Conservation (phyloP, 2,888 invertebrate genomes). For the Mesochorus sp. region DNA sequence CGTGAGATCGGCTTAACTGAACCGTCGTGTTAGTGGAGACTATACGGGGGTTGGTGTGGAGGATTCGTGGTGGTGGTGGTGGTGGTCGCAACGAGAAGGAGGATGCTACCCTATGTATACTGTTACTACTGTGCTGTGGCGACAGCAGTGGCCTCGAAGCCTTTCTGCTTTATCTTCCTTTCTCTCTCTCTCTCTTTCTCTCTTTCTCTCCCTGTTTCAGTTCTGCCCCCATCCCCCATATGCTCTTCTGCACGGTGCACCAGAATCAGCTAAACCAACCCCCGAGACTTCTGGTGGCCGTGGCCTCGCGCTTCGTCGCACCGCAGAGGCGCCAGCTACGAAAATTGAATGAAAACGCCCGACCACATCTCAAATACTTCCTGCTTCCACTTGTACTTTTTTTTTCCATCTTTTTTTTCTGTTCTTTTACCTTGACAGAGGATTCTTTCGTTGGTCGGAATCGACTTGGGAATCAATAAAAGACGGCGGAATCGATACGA, state of each 20-base stretch:
- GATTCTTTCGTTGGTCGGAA: background rate
- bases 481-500: background rate
- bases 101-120: background rate
- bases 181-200: background rate
- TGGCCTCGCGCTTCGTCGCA: constrained; percentile 47
- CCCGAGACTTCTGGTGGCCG: constrained; percentile 40
- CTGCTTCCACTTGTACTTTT: background rate
- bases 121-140: background rate
- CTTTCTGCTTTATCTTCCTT: background rate
- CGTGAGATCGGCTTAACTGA: constrained; percentile 48
- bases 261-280: constrained; percentile 30
- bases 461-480: background rate
- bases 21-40: background rate
- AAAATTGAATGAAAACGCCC: constrained; percentile 51
- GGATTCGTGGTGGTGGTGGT: background rate
- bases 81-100: background rate
- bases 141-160: constrained; percentile 26
- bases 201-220: no score
- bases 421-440: background rate
- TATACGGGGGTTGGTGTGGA: background rate
- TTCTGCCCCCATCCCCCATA: constrained; percentile 8
- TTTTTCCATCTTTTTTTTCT: background rate
- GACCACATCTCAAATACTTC: constrained; percentile 19
- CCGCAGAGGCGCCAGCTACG: constrained; percentile 45
- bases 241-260: constrained; percentile 14